These are phyloP conservation scores for Armadillidium nasatum DNA, from an alignment of 1,140 invertebrate genomes.

Conservation along the genomic window DNA sequence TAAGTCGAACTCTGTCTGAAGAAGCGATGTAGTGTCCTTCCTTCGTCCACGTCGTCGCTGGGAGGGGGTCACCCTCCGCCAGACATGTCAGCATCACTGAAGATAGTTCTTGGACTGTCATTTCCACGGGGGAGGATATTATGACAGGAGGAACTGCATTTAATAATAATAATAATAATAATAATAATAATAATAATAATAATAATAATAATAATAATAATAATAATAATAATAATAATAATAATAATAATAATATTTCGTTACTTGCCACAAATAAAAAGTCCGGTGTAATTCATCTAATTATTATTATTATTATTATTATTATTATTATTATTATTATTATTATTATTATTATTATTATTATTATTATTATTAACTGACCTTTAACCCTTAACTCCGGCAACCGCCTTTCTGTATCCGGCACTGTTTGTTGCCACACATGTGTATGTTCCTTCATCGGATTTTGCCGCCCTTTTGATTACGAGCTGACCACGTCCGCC, in stretches of 20 bases:
- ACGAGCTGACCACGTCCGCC: not conserved
- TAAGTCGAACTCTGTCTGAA: not conserved
- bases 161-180: not conserved
- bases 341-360: too few species aligned
- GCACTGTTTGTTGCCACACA: conserved; percentile 6
- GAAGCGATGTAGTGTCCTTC: conserved; percentile 10
- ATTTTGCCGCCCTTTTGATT: not conserved
- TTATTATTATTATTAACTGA: not conserved
- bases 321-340: too few species aligned
- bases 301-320: too few species aligned
- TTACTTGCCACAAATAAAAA: too few species aligned
- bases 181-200: too few species aligned
- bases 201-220: too few species aligned
- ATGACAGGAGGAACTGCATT: conserved; percentile 11
- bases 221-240: too few species aligned
- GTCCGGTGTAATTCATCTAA: too few species aligned
- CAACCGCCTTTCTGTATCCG: conserved; percentile 1
- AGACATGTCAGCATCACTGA: conserved; percentile 6
- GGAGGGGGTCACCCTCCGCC: not conserved
- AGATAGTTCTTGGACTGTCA: conserved; percentile 8
- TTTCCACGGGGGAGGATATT: not conserved
- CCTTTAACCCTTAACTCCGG: conserved; percentile 16
- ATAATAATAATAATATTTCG: too few species aligned
- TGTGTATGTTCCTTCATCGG: conserved; percentile 18
- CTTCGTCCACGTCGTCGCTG: conserved; percentile 1